These are phyloP conservation scores for Spilarctia lutea DNA, from an alignment of 2,888 invertebrate species.

Conservation along the genomic window DNA sequence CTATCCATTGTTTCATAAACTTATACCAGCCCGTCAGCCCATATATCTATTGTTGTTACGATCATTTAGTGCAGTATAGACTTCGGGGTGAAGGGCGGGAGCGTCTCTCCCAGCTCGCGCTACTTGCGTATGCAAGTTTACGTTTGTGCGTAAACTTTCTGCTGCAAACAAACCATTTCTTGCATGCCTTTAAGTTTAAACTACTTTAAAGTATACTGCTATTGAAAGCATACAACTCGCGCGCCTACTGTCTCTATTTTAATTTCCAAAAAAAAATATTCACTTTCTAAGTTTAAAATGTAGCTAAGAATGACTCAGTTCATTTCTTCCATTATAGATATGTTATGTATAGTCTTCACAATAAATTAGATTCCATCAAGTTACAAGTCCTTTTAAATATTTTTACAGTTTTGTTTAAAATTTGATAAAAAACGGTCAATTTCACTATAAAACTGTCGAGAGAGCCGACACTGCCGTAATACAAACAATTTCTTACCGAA, in stretches of 20 bases:
- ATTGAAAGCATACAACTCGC: too few species aligned
- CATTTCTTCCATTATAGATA: neutral
- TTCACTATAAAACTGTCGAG: slow-evolving; percentile 35
- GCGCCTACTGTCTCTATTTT: neutral
- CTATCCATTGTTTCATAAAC: slow-evolving; percentile 22
- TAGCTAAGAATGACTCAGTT: neutral
- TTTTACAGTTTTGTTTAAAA: neutral
- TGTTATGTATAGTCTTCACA: neutral
- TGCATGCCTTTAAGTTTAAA: neutral
- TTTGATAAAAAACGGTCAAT: slow-evolving; percentile 30
- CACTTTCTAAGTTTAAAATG: neutral
- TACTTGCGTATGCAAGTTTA: neutral
- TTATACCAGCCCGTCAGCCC: slow-evolving; percentile 38
- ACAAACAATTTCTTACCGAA: slow-evolving; percentile 81
- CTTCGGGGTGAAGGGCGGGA: too few species aligned
- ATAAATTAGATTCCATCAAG: neutral
- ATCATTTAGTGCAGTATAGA: neutral
- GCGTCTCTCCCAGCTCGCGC: too few species aligned
- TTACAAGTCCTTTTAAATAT: neutral
- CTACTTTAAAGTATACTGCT: too few species aligned
- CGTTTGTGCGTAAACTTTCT: neutral
- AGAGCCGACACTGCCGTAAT: slow-evolving; percentile 68
- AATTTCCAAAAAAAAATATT: neutral
- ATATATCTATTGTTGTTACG: neutral
- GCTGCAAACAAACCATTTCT: neutral